Evolutionary conservation across 2,113 vertebrate species (phyloP), one percentile per base, ranked within the genome.

Genomic region (Cervus canadensis): DNA sequence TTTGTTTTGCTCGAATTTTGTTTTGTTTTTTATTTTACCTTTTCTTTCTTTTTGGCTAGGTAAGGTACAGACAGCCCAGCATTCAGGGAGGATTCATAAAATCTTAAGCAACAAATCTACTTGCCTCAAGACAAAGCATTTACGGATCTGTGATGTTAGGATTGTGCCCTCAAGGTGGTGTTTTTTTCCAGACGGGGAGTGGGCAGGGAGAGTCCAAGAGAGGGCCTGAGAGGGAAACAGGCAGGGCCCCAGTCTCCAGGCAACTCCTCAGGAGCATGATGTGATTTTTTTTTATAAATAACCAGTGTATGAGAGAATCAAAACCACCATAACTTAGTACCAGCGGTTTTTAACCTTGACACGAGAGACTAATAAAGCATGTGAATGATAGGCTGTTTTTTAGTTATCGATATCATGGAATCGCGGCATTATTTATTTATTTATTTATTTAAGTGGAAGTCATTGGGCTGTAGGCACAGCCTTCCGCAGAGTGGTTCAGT

Each of bases 1-100:
- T 99, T 99, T 98, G 98, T 99, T 99, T 99, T 99, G 99, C 99
- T 99, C 99, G 99, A 99, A 94, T 98, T 99, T 99, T 99, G 99
- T 99, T 99, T 99, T 99, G 99, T 99, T 99, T 99, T 99, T 99
- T 99, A 99, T 99, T 99, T 99, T 99, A 98, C 98, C 96, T 98
- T 98, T 98, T 97, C 97, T 98, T 98, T 98, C 97, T 98, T 99
- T 98, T 98, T 99, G 98, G 98, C 97, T 98, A 97, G 98, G 98
- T 97, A 98, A 98, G 98, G 95, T 97, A 97, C 98, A 97, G 93
- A 96, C 12, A 95, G 97, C 98, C 98, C 98, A 98, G 98, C 98
- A 94, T 98, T 98, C 97, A 97, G 97, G 82, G 92, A 98, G 84
- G 81, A 96, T 87, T 64, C 91, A 25, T 87, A 91, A 98, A 96